Evolutionary conservation across 2,797 vertebrate genomes (phyloP).

Genomic region (Paguma larvata): DNA sequence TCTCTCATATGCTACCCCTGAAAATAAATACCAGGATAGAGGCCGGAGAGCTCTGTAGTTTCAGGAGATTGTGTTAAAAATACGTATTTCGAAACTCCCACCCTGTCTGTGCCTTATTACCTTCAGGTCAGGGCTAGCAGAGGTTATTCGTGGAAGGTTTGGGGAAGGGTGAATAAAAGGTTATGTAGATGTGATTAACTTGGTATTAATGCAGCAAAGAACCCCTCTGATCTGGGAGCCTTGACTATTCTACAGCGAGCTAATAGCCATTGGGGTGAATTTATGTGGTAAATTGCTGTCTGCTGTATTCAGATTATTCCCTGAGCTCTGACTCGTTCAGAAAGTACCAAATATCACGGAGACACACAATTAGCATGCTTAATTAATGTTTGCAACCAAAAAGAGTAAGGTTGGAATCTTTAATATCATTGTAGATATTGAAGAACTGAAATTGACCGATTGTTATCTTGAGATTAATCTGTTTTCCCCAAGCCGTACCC

Average conservation of each 20-base stretch:
- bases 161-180: conserved; percentile 48
- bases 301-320: conserved; percentile 73
- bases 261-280: conserved; percentile 77
- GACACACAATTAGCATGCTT: conserved; percentile 78
- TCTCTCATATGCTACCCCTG: background rate
- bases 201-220: conserved; percentile 58
- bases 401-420: conserved; percentile 76
- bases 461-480: conserved; percentile 82
- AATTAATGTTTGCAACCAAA: conserved; percentile 80
- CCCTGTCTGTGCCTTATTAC: background rate
- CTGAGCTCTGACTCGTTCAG: conserved; percentile 76
- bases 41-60: background rate
- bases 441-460: conserved; percentile 80
- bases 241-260: conserved; percentile 70
- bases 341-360: conserved; percentile 71
- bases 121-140: background rate
- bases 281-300: conserved; percentile 81
- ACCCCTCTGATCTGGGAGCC: conserved; percentile 56
- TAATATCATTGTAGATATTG: conserved; percentile 79
- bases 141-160: conserved; percentile 48
- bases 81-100: background rate
- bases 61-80: background rate
- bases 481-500: conserved; percentile 78
- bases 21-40: background rate
- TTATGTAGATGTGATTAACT: conserved; percentile 69